Evolutionary conservation across 2,888 invertebrate species (phyloP).

Genomic region (Macaria liturata): DNA sequence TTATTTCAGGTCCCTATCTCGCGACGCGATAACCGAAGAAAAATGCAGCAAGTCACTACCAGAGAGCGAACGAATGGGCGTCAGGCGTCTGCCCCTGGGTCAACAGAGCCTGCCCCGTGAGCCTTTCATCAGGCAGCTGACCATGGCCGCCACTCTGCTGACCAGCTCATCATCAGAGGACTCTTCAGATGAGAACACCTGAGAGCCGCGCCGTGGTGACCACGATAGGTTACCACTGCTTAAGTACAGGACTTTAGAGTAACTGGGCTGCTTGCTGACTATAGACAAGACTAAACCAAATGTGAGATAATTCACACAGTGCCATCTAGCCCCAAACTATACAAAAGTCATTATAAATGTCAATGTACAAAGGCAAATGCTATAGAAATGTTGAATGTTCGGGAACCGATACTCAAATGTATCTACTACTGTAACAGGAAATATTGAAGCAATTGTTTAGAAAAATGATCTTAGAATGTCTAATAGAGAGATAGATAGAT

Average conservation of each 20-base stretch:
- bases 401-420: too few species aligned
- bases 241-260: conserved; percentile 72
- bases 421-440: too few species aligned
- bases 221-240: conserved; percentile 78
- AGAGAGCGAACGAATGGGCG: conserved; percentile 81
- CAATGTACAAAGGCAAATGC: too few species aligned
- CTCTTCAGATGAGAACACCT: conserved; percentile 78
- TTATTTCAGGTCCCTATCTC: conserved; percentile 79
- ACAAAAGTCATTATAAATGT: too few species aligned
- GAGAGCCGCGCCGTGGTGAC: conserved; percentile 79
- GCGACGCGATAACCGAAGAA: conserved; percentile 89
- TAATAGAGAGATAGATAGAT: too few species aligned
- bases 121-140: conserved; percentile 84
- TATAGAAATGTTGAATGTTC: too few species aligned
- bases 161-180: conserved; percentile 85
- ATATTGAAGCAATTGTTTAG: too few species aligned
- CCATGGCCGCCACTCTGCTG: conserved; percentile 84
- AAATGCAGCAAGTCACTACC: conserved; percentile 85
- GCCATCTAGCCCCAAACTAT: too few species aligned
- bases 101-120: conserved; percentile 84
- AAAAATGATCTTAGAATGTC: too few species aligned
- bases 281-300: neutral
- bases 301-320: too few species aligned
- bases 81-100: conserved; percentile 78
- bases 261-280: conserved; percentile 25